Evolutionary conservation across 2,797 vertebrate species (phyloP).

Genomic region (Fringilla coelebs): DNA sequence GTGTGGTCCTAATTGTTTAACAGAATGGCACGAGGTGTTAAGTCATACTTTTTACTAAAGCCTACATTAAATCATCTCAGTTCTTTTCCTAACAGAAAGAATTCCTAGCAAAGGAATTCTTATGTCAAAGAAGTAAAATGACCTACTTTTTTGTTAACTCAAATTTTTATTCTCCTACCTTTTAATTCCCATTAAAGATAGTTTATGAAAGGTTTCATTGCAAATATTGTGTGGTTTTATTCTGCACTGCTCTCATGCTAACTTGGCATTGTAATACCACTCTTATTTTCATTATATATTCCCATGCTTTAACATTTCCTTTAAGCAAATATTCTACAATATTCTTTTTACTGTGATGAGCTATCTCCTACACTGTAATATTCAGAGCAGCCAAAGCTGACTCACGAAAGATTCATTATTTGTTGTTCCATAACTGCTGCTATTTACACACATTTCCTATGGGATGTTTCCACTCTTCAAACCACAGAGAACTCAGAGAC

Average conservation of each 20-base stretch:
- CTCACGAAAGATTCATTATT: slow-evolving; percentile 50
- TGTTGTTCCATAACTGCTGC: slow-evolving; percentile 46
- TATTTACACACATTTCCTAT: slow-evolving; percentile 53
- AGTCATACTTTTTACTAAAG: background rate
- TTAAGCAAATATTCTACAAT: slow-evolving; percentile 12
- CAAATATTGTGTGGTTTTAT: background rate
- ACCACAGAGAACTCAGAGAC: background rate
- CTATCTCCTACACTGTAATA: background rate
- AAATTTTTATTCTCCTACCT: background rate
- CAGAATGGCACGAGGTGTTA: background rate
- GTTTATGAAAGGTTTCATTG: background rate
- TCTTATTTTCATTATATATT: background rate
- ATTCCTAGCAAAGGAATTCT: background rate
- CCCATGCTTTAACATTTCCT: background rate
- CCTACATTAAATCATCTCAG: background rate
- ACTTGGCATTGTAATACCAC: background rate
- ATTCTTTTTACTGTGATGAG: background rate
- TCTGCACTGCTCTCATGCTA: background rate
- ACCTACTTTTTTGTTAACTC: background rate
- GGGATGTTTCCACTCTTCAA: slow-evolving; percentile 37
- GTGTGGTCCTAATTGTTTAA: background rate
- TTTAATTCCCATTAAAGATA: background rate
- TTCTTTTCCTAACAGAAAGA: background rate
- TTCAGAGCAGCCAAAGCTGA: slow-evolving; percentile 41
- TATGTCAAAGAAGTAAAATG: background rate